Evolutionary conservation across 2,797 vertebrate species (phyloP).

Genomic region (Jordanella pulchra): DNA sequence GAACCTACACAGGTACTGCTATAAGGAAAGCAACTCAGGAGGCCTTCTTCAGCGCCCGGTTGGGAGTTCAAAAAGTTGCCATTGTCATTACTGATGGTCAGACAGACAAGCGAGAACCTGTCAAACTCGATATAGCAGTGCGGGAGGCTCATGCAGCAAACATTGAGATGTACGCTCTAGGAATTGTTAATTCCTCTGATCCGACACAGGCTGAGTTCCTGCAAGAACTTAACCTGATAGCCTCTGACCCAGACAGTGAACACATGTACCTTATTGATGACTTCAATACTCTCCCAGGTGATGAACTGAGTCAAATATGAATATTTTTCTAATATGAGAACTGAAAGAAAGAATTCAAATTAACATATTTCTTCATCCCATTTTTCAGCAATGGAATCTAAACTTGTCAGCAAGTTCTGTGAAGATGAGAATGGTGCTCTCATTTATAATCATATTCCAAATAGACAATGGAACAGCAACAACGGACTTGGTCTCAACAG

Average conservation of each 20-base stretch:
- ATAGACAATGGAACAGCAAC: slow-evolving; percentile 70
- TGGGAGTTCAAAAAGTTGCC: slow-evolving; percentile 89
- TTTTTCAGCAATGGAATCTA: slow-evolving; percentile 85
- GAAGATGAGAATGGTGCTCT: slow-evolving; percentile 92
- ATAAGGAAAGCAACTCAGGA: slow-evolving; percentile 90
- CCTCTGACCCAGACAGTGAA: slow-evolving; percentile 90
- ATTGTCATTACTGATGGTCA: slow-evolving; percentile 92
- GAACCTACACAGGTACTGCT: slow-evolving; percentile 90
- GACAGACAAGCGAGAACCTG: slow-evolving; percentile 88
- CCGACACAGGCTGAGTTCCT: slow-evolving; percentile 87
- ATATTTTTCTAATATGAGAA: neutral
- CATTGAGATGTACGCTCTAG: slow-evolving; percentile 92
- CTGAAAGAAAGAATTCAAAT: neutral
- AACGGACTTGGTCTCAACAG: slow-evolving; percentile 60
- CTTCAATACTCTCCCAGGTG: slow-evolving; percentile 91
- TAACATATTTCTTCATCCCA: slow-evolving; percentile 5
- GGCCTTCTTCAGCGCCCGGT: slow-evolving; percentile 86
- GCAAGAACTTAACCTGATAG: slow-evolving; percentile 88
- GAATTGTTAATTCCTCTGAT: slow-evolving; percentile 89
- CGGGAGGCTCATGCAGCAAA: slow-evolving; percentile 90
- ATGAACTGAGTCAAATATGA: slow-evolving; percentile 20
- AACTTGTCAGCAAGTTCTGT: slow-evolving; percentile 91
- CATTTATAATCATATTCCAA: slow-evolving; percentile 83
- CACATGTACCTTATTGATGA: slow-evolving; percentile 93
- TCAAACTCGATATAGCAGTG: slow-evolving; percentile 87